These are phyloP conservation scores for Eupsittula cactorum DNA, from an alignment of 2,113 vertebrate species.

Conservation along the genomic window DNA sequence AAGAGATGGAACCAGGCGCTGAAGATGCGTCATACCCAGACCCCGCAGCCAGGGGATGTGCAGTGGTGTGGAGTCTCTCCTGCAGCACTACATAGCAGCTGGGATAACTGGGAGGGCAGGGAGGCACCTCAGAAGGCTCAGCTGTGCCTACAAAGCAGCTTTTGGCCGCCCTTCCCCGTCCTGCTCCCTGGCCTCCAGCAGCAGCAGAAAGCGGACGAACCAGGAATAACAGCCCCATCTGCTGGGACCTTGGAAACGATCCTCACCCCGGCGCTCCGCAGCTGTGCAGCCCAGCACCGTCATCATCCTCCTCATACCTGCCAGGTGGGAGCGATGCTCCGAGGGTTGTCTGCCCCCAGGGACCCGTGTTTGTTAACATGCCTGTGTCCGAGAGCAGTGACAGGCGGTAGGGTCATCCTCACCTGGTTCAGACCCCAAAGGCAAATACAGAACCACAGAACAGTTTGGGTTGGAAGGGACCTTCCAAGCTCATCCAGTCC, in stretches of 20 bases:
- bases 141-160: background rate
- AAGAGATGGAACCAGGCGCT: background rate
- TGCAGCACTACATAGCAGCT: background rate
- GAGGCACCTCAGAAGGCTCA: background rate
- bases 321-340: rapidly evolving
- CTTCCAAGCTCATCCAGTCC: background rate
- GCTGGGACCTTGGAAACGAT: background rate
- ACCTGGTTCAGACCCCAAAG: background rate
- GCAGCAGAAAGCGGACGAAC: rapidly evolving
- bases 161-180: background rate
- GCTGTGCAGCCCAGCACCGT: rapidly evolving
- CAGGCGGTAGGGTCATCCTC: background rate
- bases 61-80: background rate
- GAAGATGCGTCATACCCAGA: background rate
- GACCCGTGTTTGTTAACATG: background rate
- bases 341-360: background rate
- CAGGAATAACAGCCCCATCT: conserved; percentile 35
- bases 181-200: background rate
- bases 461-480: background rate
- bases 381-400: rapidly evolving
- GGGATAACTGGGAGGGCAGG: background rate
- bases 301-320: background rate
- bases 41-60: background rate
- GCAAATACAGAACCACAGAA: background rate
- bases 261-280: rapidly evolving